phyloP scores from a whole-genome alignment of 2,797 vertebrate species.

The Gadopsis marmoratus region DNA sequence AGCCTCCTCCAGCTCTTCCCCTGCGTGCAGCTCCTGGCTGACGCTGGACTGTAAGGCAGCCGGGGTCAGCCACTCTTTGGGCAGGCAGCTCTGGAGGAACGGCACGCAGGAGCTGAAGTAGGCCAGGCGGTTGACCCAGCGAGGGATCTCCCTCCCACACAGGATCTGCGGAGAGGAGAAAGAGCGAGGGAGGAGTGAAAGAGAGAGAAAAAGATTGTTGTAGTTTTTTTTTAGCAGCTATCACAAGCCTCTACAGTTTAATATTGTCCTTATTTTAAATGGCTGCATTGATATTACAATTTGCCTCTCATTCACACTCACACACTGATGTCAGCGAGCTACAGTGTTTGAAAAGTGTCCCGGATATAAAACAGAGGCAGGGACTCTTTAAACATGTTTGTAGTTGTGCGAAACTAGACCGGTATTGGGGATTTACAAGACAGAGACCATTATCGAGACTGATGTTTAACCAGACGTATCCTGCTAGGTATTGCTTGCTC shows the following conservation, averaged over 20 bases:
- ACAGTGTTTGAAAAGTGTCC: not conserved
- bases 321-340: not conserved
- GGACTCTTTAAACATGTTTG: not conserved
- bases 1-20: conserved; percentile 94
- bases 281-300: not conserved
- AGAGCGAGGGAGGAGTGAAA: not conserved
- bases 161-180: conserved; percentile 88
- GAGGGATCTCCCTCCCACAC: conserved; percentile 97
- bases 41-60: conserved; percentile 98
- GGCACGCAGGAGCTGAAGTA: conserved; percentile 99
- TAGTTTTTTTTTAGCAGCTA: not conserved
- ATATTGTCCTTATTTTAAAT: not conserved
- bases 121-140: conserved; percentile 98
- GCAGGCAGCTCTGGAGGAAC: conserved; percentile 98
- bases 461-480: not conserved
- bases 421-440: not conserved
- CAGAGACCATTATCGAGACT: not conserved
- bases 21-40: conserved; percentile 96
- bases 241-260: not conserved
- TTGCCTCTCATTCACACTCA: not conserved
- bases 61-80: conserved; percentile 98
- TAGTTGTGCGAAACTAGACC: not conserved
- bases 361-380: not conserved
- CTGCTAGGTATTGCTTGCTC: not conserved
- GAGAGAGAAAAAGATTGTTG: not conserved